phyloP scores from a whole-genome alignment of 2,888 invertebrate genomes.

The Chelonus formosanus region DNA sequence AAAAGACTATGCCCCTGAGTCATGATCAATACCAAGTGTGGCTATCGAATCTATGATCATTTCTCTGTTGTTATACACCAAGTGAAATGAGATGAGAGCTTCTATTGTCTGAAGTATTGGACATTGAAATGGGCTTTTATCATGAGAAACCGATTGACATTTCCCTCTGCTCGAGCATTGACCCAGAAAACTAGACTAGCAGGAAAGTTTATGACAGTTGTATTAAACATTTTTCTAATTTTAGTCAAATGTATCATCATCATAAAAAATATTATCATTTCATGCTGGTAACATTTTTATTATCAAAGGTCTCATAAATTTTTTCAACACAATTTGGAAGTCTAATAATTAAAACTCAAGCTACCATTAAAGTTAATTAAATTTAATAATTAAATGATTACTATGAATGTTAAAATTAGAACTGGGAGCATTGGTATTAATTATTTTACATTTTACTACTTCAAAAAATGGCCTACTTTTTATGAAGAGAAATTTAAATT shows the following conservation, averaged over 20 bases:
- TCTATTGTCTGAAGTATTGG: slow-evolving; percentile 11
- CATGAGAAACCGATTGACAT: slow-evolving; percentile 19
- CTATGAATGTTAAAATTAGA: too few species aligned
- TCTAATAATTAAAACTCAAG: too few species aligned
- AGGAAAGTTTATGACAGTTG: slow-evolving; percentile 25
- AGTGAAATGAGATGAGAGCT: slow-evolving; percentile 2
- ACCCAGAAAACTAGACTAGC: slow-evolving; percentile 22
- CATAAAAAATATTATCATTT: background rate
- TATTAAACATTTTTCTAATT: too few species aligned
- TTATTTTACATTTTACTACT: too few species aligned
- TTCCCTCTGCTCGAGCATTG: slow-evolving; percentile 17
- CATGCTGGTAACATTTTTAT: background rate
- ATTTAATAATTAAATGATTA: too few species aligned
- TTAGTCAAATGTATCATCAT: background rate
- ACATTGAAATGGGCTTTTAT: slow-evolving; percentile 20
- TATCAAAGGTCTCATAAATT: too few species aligned
- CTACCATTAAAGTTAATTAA: too few species aligned
- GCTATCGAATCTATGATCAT: slow-evolving; percentile 22
- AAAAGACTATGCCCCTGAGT: slow-evolving; percentile 17
- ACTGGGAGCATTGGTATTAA: too few species aligned
- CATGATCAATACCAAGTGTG: slow-evolving; percentile 38
- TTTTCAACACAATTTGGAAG: too few species aligned
- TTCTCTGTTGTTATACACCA: slow-evolving; percentile 11
- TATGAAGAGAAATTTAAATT: too few species aligned
- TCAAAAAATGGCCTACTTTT: too few species aligned